Evolutionary conservation across 2,797 vertebrate genomes (phyloP), one percentile per base, ranked within the genome.

Genomic region (Adelosebastes latens): DNA sequence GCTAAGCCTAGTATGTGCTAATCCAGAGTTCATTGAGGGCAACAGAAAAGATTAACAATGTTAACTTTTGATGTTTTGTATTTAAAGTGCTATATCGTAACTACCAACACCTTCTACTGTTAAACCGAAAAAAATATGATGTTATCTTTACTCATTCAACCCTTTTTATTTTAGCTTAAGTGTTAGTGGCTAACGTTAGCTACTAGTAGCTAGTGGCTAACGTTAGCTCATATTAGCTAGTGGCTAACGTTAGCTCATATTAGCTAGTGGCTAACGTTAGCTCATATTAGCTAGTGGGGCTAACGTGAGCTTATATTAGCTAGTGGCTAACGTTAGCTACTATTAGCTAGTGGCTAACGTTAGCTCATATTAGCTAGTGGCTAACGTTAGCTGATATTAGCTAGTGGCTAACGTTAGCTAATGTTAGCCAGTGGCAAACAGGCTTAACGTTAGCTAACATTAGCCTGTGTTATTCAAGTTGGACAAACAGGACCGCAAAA

Each of bases 1-100:
- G 86, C 86, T 89, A 90, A 86, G 29, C 61, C 66, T 32, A 22
- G 71, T 87, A 49, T 85, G 72, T 87, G 71, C 63, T 75, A 88
- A 87, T 14, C 52, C 49, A 31, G 74, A 80, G 88, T 83, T 87
- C 75, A 90, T 39, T 84, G 72, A 75, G 46, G 74, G 59, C 61
- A 70, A 39, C 11, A 67, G 65, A 25, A 68, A 24, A 71, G 13
- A 84, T 55, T 77, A 55, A 65, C 5, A 66, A 29, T 2, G 7
- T 60, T 29, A 58, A 61, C 29, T 52, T 70, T 69, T 60, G 0
- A 3, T 20, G 18, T 31, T 34, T 46, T 27, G 1, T 25, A 18
- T 42, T 16, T 1, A 10, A 2, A 52, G 5, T 5, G 0, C 0
- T 3, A 3, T 0, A 4, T 0, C 2, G 0, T 3, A 6, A 11